Base-by-base conservation (phyloP, 2,797 vertebrate species). In the Micromesistius poutassou region DNA sequence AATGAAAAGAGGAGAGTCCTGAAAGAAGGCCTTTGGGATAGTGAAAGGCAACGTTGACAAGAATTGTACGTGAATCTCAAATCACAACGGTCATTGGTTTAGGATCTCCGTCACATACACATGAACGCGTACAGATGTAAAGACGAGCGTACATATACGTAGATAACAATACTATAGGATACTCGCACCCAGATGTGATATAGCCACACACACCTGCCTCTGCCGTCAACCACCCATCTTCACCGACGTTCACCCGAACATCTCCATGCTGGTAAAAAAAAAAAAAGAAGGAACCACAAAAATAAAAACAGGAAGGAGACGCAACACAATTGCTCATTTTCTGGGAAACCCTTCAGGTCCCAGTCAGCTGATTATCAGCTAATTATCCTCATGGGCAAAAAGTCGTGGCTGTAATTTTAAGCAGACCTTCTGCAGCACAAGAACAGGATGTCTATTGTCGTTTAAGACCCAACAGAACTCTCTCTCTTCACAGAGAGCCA, bases 331-430 rank as follows among this genome's bases (percentile, higher is more conserved):
- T 22, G 19, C 5, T n/a, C 1, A 16, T 55, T 83, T 78, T 68
- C 40, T 25, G 78, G 81, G 80, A 84, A 83, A 79, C 75, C 77
- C 83, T 78, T 7, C 22, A 75, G 85, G 81, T 79, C 30, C 71
- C 14, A 72, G 66, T 78, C 80, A 77, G 77, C 79, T 81, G 85
- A 91, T 86, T 55, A 55, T 55, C 83, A 83, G 83, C 80, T 78
- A 73, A 85, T 83, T 80, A 82, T 84, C 80, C 80, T 81, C 87
- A 84, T 80, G 81, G 80, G 82, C 30, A 81, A 13, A 13, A 84
- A 76, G 85, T 73, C 83, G 87, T 81, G 40, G 74, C 76, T 79
- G 78, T 93, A 89, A 91, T 91, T 89, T 83, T 78, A 80, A 91
- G 82, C 92, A 94, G 91, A 90, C 83, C 30, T 83, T 83, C 28